Percentiles rank a stretch among this genome's conserved stretches.
Conservation (phyloP, 2,888 invertebrate genomes). For the Lithosia quadra region DNA sequence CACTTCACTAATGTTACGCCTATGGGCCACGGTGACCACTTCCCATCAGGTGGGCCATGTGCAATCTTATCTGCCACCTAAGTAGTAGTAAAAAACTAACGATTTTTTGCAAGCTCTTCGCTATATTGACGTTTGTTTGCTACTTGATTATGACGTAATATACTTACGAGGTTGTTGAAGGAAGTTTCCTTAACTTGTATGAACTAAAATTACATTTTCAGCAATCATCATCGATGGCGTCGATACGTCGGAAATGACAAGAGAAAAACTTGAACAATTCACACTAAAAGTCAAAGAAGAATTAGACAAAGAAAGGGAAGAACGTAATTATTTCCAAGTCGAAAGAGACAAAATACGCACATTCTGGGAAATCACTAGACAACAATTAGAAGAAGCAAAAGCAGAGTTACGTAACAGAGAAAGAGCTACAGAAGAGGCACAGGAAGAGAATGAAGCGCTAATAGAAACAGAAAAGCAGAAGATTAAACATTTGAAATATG, state of each 20-base stretch:
- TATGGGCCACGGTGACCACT: too few relatives aligned
- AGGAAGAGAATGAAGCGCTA: conserved; percentile 95
- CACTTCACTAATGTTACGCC: too few relatives aligned
- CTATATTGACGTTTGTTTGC: too few relatives aligned
- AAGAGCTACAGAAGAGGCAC: conserved; percentile 94
- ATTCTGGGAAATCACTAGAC: conserved; percentile 98
- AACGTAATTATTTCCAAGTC: conserved; percentile 97
- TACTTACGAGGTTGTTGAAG: too few relatives aligned
- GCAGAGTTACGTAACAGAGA: conserved; percentile 89
- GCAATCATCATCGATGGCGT: conserved; percentile 94
- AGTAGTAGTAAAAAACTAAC: too few relatives aligned
- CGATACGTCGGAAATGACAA: conserved; percentile 96
- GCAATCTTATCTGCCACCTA: too few relatives aligned
- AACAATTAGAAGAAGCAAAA: conserved; percentile 94
- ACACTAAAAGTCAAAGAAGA: conserved; percentile 95
- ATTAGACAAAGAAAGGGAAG: conserved; percentile 97
- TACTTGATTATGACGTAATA: too few relatives aligned
- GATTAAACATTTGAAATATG: conserved; percentile 96
- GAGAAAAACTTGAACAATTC: conserved; percentile 97
- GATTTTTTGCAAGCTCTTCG: too few relatives aligned
- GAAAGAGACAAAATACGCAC: conserved; percentile 97
- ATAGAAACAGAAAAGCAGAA: conserved; percentile 96
- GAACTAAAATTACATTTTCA: conserved; percentile 50
- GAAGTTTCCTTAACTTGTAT: background rate
- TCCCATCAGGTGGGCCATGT: too few relatives aligned